Conservation (phyloP, 2,888 invertebrate species). For the Noctua fimbriata region DNA sequence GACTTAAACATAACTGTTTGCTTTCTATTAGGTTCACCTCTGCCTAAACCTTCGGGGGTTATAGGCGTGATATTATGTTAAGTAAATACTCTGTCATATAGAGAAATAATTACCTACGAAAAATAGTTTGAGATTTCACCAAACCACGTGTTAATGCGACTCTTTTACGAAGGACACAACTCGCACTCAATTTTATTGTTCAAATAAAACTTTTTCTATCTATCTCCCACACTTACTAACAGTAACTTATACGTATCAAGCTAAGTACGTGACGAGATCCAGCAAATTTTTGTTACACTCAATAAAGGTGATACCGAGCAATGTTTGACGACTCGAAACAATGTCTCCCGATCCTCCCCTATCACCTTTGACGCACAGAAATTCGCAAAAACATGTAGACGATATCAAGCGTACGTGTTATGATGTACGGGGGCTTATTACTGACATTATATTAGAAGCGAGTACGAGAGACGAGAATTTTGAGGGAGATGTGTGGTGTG, state of each 20-base stretch:
- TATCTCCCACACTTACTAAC: slow-evolving; percentile 14
- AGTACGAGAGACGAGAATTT: background rate
- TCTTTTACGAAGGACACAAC: background rate
- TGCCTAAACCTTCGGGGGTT: no score
- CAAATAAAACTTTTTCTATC: slow-evolving; percentile 20
- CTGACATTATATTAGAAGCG: slow-evolving; percentile 30
- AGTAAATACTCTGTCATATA: background rate
- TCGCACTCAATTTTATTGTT: background rate
- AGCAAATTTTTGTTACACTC: slow-evolving; percentile 59
- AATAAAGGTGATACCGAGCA: slow-evolving; percentile 64
- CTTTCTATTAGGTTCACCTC: no score
- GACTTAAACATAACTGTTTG: no score
- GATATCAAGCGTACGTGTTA: slow-evolving; percentile 83
- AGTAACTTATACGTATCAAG: slow-evolving; percentile 45
- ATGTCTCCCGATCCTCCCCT: slow-evolving; percentile 81
- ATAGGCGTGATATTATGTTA: no score
- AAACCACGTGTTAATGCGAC: background rate
- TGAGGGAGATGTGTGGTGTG: no score
- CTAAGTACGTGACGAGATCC: slow-evolving; percentile 60
- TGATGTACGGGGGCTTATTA: slow-evolving; percentile 77
- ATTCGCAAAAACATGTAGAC: slow-evolving; percentile 81
- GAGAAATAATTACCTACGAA: background rate
- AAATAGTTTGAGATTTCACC: background rate
- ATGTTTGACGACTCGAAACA: slow-evolving; percentile 78
- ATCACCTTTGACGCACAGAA: slow-evolving; percentile 82